Base-by-base conservation (phyloP, 2,113 vertebrate genomes). In the Lophura nycthemera region DNA sequence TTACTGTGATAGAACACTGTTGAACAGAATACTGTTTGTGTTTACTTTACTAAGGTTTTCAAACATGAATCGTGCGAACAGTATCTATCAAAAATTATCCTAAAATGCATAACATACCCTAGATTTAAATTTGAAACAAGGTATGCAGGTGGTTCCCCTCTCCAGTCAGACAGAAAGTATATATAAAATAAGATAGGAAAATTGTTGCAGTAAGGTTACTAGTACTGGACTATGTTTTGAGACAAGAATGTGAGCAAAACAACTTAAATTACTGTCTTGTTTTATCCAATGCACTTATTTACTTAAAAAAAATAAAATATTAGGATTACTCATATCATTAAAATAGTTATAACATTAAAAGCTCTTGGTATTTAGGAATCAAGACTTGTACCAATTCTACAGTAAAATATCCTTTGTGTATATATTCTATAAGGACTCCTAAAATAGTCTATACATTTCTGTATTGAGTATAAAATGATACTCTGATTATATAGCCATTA, bases 61-160 rank as follows among this genome's bases (percentile, higher is more conserved):
- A 24, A 84, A 69, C 5, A 25, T 0, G 11, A 19, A 27, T 20
- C 24, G 34, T 32, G 13, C 60, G 80, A 88, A 34, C 5, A 30
- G 29, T 7, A 67, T 10, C 22, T 5, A n/a, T 30, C 27, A 70
- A 71, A 86, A 32, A 34, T 47, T 48, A 36, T 54, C 20, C 63
- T 30, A 45, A 36, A 84, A 54, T 0, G 0, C 14, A 27, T 1
- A 1, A 29, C 18, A 57, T 8, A 38, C 29, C 52, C 11, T 42
- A 59, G 15, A 42, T 25, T 47, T 54, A 67, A 61, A 80, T 59
- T 40, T 20, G 27, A 85, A 19, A 63, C 27, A 38, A 76, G 5
- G 19, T 12, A 38, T 38, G 36, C 24, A 27, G 60, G 60, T 38
- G 10, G 7, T 22, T 36, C 32, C 4, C 8, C 8, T 6, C 40